Evolutionary conservation across 2,888 invertebrate species (phyloP).

Genomic region (Mystacides longicornis): DNA sequence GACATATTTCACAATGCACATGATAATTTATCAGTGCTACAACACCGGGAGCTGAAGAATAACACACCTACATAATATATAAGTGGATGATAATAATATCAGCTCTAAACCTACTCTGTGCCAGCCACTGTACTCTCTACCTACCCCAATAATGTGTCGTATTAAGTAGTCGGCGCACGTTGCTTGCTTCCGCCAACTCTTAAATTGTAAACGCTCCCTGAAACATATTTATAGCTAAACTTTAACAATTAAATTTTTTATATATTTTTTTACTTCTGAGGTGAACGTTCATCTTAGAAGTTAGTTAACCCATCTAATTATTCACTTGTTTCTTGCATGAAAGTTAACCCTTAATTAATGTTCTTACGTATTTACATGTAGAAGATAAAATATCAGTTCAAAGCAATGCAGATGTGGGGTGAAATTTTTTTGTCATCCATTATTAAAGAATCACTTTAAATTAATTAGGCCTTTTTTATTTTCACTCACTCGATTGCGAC

Average conservation of each 20-base stretch:
- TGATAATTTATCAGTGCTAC: slow-evolving; percentile 1
- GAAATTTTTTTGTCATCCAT: no score
- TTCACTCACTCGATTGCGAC: no score
- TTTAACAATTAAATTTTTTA: slow-evolving; percentile 8
- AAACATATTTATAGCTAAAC: slow-evolving; percentile 3
- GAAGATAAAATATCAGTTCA: no score
- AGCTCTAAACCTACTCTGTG: neutral
- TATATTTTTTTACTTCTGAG: no score
- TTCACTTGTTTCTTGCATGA: no score
- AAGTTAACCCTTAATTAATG: no score
- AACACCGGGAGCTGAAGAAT: neutral
- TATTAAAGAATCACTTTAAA: no score
- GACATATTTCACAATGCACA: slow-evolving; percentile 1
- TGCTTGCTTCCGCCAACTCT: neutral
- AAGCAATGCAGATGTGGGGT: no score
- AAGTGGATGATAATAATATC: neutral
- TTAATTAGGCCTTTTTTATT: no score
- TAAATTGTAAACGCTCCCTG: neutral
- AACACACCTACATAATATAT: neutral
- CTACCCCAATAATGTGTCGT: neutral
- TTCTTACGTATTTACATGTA: no score
- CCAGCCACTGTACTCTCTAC: neutral
- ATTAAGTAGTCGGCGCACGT: neutral
- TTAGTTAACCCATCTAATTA: no score
- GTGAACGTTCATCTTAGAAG: no score